phyloP scores from a whole-genome alignment of 2,113 vertebrate genomes.

The Cnemophilus loriae region DNA sequence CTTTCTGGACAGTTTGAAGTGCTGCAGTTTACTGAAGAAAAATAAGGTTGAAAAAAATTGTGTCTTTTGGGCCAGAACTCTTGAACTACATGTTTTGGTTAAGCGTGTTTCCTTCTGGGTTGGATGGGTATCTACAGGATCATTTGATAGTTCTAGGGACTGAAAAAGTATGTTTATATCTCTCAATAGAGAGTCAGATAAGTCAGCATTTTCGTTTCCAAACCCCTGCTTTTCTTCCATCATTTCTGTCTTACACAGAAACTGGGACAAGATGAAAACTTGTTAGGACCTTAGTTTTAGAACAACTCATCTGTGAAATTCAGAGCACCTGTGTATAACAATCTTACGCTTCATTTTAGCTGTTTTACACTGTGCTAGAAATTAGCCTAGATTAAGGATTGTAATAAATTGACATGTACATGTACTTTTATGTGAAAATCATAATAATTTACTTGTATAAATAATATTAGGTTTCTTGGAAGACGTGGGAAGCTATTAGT shows the following conservation, averaged over 20 bases:
- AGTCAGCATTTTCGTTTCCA: background rate
- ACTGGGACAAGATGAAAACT: background rate
- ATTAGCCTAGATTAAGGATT: background rate
- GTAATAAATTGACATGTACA: background rate
- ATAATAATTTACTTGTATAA: background rate
- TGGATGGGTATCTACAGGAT: background rate
- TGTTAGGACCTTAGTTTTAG: background rate
- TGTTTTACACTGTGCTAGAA: background rate
- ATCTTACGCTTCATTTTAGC: background rate
- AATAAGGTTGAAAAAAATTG: background rate
- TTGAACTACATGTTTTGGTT: slow-evolving; percentile 17
- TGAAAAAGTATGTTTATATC: background rate
- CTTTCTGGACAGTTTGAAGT: slow-evolving; percentile 1
- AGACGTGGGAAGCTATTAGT: background rate
- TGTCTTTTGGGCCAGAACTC: background rate
- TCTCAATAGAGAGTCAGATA: background rate
- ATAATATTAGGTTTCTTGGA: background rate
- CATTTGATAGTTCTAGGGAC: background rate
- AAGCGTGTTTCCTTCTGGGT: slow-evolving; percentile 12
- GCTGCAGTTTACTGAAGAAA: slow-evolving; percentile 16
- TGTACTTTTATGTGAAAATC: background rate
- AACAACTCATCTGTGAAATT: background rate
- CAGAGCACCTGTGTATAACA: background rate
- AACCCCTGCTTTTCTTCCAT: background rate
- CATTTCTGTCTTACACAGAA: background rate